Evolutionary conservation across 2,888 invertebrate species (phyloP), one percentile per base, ranked within the genome.

Genomic region (Pandemis cinnamomeana): DNA sequence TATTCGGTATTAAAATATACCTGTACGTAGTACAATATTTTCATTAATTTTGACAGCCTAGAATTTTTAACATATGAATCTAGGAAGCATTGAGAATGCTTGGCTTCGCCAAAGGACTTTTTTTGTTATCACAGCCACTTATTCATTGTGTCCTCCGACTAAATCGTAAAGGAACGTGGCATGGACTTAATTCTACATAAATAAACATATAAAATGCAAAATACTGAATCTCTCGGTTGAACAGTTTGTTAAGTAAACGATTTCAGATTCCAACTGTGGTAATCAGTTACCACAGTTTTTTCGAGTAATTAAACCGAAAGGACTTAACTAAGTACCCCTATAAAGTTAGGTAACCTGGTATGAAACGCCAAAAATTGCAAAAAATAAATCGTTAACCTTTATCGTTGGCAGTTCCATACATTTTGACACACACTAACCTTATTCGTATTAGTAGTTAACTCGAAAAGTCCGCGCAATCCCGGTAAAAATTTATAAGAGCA

Each of bases 31-130:
- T 42, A 42, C 44, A 11, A 11, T 27, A 5, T 60, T 77, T 72
- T 71, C n/a, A 60, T 62, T 8, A 72, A 76, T 76, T 79, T 77
- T 72, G 42, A 48, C 72, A 60, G 78, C 83, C 80, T 76, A 79
- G 83, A 87, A 84, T 83, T 86, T 89, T 87, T 87, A 90, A 89
- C 89, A 89, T 88, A 89, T 89, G 87, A 80, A 86, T 86, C 86
- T 73, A 78, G 80, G 82, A 82, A 82, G 82, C 81, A 77, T 64
- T 69, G 41, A 75, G 36, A 75, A 62, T 63, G 64, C 58, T 63
- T 36, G 15, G 41, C 71, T 67, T 62, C 48, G 20, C 60, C 60
- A n/a, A 76, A 78, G 80, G 78, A 81, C 48, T 69, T 42, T 15
- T 15, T 44, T 13, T 44, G 6, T 6, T 73, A 89, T 92, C 92